Evolutionary conservation across 2,888 invertebrate genomes (phyloP), one percentile per base, ranked within the genome.

Genomic region (Autographa pulchrina): DNA sequence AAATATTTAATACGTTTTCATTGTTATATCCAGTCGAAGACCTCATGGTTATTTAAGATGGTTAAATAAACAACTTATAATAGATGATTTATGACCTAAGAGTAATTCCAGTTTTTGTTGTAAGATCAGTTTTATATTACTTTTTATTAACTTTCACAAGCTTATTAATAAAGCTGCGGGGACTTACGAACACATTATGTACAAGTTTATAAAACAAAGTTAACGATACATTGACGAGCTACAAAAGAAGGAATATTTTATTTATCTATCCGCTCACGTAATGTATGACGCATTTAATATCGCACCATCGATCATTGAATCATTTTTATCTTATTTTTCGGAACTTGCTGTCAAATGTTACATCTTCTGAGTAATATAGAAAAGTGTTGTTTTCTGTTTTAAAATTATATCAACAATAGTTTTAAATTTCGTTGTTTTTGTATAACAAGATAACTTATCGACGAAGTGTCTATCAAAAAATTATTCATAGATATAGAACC

Each of bases 271-370:
- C 56, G 63, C 52, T 70, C 16, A 16, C 8, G 32, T 70, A 70
- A 70, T 72, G 60, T 73, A 71, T 85, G 79, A 83, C 75, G 84
- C 80, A 83, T 77, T 75, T 25, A 69, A 77, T 62, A 81, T 67
- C 75, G 76, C 70, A 80, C 70, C 74, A 80, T 77, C 77, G 75
- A 76, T 62, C 72, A 80, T 54, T 75, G 70, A 74, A 52, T 70
- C 59, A 66, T 59, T 63, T 64, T 68, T 74, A 69, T 71, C 69
- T 68, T 72, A 63, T 72, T 76, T 74, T 73, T 38, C 32, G 52
- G 48, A 48, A 56, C 73, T 76, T n/a, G 48, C n/a, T n/a, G 48
- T 48, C n/a, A 25, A 61, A 62, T n/a, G 56, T 61, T 64, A 13
- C 54, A 41, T 8, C 7, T 78, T 48, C 35, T 56, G 13, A 56